These are phyloP conservation scores for Zaprionus inermis DNA, from an alignment of 1,140 invertebrate genomes.

Conservation along the genomic window DNA sequence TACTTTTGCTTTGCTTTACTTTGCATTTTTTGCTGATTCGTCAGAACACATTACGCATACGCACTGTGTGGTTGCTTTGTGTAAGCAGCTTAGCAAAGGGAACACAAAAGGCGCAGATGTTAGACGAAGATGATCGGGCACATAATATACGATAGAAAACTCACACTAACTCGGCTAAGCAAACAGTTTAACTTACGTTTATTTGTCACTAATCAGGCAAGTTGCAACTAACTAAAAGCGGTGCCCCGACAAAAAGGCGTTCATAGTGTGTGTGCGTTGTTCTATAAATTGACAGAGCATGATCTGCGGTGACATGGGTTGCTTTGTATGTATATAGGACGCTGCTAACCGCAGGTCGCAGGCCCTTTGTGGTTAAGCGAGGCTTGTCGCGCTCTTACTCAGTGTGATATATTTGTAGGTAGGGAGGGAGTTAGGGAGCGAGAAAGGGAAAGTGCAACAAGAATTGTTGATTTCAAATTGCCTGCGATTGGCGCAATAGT, in stretches of 20 bases:
- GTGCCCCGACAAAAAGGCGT: background rate
- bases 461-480: constrained; percentile 33
- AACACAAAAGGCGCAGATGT: background rate
- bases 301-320: constrained; percentile 35
- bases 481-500: constrained; percentile 17
- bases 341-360: background rate
- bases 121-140: background rate
- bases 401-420: constrained; percentile 25
- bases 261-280: background rate
- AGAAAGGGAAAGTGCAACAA: constrained; percentile 10
- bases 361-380: background rate
- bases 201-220: constrained; percentile 14
- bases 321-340: constrained; percentile 12
- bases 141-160: background rate
- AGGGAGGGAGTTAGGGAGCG: background rate
- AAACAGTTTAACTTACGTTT: constrained; percentile 24
- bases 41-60: constrained; percentile 43
- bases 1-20: background rate
- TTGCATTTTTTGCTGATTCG: constrained; percentile 9
- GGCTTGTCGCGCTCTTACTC: background rate
- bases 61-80: constrained; percentile 16
- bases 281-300: background rate
- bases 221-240: constrained; percentile 18
- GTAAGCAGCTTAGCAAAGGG: constrained; percentile 1
- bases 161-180: constrained; percentile 1